Conservation (phyloP, 2,113 vertebrate genomes). For the Cyanoderma ruficeps region DNA sequence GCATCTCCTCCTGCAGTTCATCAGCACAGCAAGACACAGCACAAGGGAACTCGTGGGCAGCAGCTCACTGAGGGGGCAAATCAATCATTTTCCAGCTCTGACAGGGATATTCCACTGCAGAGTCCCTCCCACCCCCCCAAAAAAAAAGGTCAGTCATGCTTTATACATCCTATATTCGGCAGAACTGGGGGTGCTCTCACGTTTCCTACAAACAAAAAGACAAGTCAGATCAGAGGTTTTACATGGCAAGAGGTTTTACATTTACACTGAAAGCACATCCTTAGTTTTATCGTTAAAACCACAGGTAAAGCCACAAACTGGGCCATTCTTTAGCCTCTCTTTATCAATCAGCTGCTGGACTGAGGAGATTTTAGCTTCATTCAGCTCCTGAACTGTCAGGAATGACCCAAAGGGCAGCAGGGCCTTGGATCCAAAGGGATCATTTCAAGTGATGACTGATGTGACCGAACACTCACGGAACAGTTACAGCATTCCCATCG, state of each 20-base stretch:
- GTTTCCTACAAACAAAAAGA: constrained; percentile 63
- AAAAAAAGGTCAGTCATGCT: background rate
- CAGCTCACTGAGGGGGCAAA: background rate
- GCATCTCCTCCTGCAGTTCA: background rate
- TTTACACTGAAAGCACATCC: constrained; percentile 13
- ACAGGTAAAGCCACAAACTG: background rate
- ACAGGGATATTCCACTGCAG: background rate
- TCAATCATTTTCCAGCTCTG: background rate
- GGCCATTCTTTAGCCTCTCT: background rate
- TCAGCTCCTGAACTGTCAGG: background rate
- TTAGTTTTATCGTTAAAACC: background rate
- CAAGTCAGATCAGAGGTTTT: constrained; percentile 39
- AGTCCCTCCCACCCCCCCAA: background rate
- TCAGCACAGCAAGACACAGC: background rate
- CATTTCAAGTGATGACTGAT: background rate
- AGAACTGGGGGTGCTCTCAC: background rate
- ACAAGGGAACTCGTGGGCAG: background rate
- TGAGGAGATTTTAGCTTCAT: background rate
- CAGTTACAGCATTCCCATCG: background rate
- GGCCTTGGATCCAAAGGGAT: background rate
- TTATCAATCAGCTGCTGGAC: background rate
- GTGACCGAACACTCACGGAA: background rate
- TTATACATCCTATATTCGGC: constrained; percentile 19
- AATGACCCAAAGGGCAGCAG: background rate
- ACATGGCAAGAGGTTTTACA: background rate